phyloP scores from a whole-genome alignment of 2,888 invertebrate genomes.

The Punctoribates punctum region DNA sequence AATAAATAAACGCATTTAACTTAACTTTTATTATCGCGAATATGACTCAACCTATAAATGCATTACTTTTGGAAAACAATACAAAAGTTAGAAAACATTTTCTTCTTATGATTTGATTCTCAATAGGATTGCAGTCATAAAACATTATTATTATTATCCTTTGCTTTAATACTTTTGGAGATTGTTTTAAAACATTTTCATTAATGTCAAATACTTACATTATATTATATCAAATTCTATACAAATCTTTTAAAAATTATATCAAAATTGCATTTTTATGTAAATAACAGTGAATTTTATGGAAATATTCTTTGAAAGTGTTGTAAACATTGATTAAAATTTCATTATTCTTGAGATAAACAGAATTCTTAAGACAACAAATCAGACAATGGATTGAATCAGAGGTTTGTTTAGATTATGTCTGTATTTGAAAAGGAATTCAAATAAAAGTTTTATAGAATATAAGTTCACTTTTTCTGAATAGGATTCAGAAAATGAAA shows the following conservation, averaged over 20 bases:
- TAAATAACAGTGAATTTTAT: too few species aligned
- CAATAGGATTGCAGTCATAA: conserved; percentile 17
- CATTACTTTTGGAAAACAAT: background rate
- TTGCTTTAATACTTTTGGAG: background rate
- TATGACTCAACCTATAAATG: background rate
- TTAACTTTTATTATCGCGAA: conserved; percentile 15
- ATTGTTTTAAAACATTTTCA: conserved; percentile 24
- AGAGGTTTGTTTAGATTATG: too few species aligned
- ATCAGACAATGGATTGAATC: too few species aligned
- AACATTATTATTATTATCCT: conserved; percentile 4
- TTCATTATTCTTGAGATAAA: too few species aligned
- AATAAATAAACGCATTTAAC: conserved; percentile 2
- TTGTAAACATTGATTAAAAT: too few species aligned
- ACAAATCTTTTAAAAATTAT: too few species aligned
- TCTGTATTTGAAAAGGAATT: background rate
- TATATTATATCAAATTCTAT: too few species aligned
- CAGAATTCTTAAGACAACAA: too few species aligned
- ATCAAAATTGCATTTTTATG: too few species aligned
- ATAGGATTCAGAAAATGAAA: background rate
- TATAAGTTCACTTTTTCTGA: background rate
- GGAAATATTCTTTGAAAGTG: too few species aligned
- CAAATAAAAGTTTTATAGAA: background rate
- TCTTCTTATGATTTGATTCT: background rate
- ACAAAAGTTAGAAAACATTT: background rate
- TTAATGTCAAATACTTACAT: background rate